phyloP scores from a whole-genome alignment of 1,140 invertebrate species.

The Trigoniulus corallinus region DNA sequence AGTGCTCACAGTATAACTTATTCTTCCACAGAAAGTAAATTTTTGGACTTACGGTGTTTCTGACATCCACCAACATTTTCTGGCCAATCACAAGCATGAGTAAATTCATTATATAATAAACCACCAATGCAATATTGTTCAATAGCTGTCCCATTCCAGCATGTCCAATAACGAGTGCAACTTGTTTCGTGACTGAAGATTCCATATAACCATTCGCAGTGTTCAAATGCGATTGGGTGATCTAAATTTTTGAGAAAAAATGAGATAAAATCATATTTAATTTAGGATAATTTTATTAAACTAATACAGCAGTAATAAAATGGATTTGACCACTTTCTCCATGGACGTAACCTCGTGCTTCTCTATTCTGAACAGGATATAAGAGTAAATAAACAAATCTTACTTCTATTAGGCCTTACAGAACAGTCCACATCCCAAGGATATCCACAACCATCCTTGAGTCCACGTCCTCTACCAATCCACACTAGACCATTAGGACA shows the following conservation, averaged over 20 bases:
- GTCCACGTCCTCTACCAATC: slow-evolving; percentile 24
- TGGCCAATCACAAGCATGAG: slow-evolving; percentile 82
- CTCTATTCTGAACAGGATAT: no score
- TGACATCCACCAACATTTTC: slow-evolving; percentile 82
- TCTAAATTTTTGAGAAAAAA: slow-evolving; percentile 31
- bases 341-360: no score
- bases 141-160: slow-evolving; percentile 82
- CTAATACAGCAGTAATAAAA: no score
- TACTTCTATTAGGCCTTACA: slow-evolving; percentile 20
- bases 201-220: slow-evolving; percentile 83
- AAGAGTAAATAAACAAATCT: slow-evolving; percentile 11
- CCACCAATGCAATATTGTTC: slow-evolving; percentile 86
- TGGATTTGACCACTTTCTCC: no score
- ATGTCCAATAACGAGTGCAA: slow-evolving; percentile 84
- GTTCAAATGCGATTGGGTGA: slow-evolving; percentile 61
- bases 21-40: background rate
- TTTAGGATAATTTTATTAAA: no score
- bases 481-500: slow-evolving; percentile 71
- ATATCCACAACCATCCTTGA: slow-evolving; percentile 26
- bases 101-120: slow-evolving; percentile 72
- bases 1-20: background rate
- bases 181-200: slow-evolving; percentile 85
- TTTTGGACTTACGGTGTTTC: slow-evolving; percentile 85
- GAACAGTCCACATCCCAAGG: slow-evolving; percentile 28
- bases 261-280: background rate